Conservation (phyloP, 1,140 invertebrate genomes). For the Maniola jurtina region DNA sequence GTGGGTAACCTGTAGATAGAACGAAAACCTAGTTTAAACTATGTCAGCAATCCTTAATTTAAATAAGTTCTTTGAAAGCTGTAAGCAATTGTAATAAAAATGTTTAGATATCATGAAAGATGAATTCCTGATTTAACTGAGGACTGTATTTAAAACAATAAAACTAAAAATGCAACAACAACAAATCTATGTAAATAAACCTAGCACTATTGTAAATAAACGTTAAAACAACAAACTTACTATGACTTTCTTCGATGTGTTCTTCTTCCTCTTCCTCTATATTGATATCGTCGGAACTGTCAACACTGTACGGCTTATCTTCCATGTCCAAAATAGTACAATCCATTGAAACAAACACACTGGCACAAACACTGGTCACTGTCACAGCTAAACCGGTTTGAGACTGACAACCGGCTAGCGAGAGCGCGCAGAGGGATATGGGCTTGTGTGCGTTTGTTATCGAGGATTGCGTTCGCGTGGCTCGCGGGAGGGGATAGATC, state of each 20-base stretch:
- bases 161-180: neutral
- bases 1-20: constrained; percentile 64
- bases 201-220: constrained; percentile 5
- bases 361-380: constrained; percentile 57
- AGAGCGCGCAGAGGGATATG: constrained; percentile 69
- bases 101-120: too few relatives aligned
- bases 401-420: constrained; percentile 67
- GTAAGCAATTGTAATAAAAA: too few relatives aligned
- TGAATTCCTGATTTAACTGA: neutral
- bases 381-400: constrained; percentile 67
- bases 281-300: constrained; percentile 72
- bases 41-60: neutral
- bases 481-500: constrained; percentile 53
- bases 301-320: constrained; percentile 73
- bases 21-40: constrained; percentile 30
- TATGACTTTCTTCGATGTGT: constrained; percentile 64
- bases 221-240: constrained; percentile 44
- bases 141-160: neutral
- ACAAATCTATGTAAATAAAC: neutral
- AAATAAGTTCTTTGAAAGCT: too few relatives aligned
- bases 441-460: constrained; percentile 67
- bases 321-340: constrained; percentile 67
- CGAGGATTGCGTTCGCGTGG: constrained; percentile 49
- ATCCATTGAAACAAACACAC: constrained; percentile 63
- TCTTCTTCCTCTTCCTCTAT: constrained; percentile 71